Conservation (phyloP, 2,797 vertebrate species). For the Hyperoplus immaculatus region DNA sequence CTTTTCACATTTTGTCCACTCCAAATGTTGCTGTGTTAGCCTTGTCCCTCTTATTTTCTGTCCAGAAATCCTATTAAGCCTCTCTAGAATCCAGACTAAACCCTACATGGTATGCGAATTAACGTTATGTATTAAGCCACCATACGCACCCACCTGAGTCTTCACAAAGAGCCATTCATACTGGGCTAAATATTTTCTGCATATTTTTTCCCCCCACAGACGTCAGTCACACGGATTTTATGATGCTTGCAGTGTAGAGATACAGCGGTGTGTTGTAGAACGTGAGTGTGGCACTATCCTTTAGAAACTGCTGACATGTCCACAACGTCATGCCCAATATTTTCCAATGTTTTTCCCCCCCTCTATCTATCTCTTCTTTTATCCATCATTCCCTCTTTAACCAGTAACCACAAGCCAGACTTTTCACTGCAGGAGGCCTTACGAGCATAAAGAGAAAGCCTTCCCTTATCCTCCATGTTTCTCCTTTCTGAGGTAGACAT, state of each 20-base stretch:
- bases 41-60: slow-evolving; percentile 5
- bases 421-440: background rate
- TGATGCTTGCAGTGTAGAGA: slow-evolving; percentile 10
- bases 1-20: background rate
- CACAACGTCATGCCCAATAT: background rate
- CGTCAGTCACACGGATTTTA: slow-evolving; percentile 21
- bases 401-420: background rate
- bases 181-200: slow-evolving; percentile 42
- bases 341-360: no score
- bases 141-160: slow-evolving; percentile 22
- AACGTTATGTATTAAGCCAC: slow-evolving; percentile 54
- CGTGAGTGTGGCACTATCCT: background rate
- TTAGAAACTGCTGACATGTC: background rate
- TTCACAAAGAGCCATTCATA: slow-evolving; percentile 75
- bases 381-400: background rate
- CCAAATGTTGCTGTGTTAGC: background rate
- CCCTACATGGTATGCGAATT: slow-evolving; percentile 62
- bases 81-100: slow-evolving; percentile 55
- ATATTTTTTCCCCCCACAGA: slow-evolving; percentile 13
- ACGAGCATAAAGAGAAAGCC: background rate
- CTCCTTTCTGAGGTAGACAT: slow-evolving; percentile 1
- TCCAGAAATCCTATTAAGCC: slow-evolving; percentile 42
- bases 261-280: background rate
- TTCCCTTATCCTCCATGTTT: background rate
- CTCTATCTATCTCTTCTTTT: background rate